A percentile compares a stretch with the other conserved stretches of the same genome.
Conservation (phyloP, 2,888 invertebrate species). For the Pocota personata region DNA sequence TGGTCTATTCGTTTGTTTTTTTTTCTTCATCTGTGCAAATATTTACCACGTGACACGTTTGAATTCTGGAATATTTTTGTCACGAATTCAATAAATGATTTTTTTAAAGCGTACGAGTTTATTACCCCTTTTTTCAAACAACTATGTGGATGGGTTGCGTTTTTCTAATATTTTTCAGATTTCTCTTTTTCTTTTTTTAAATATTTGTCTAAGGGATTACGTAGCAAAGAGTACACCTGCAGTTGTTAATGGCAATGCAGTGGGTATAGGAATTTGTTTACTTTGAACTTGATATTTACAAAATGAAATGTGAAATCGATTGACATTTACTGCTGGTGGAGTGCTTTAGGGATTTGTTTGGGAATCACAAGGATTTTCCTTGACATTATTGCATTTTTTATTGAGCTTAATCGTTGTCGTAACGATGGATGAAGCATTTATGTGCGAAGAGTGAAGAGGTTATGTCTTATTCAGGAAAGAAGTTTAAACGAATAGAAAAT, state of each 20-base stretch:
- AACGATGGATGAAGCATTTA: background rate
- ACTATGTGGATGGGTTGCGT: constrained; percentile 7
- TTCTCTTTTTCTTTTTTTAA: background rate
- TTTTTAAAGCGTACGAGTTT: constrained; percentile 47
- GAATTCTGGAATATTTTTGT: constrained; percentile 68
- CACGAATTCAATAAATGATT: constrained; percentile 71
- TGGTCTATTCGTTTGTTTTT: background rate
- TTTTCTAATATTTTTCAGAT: constrained; percentile 45
- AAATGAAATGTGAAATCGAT: constrained; percentile 55
- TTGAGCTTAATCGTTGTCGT: background rate
- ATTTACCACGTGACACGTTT: constrained; percentile 72
- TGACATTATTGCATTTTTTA: constrained; percentile 49
- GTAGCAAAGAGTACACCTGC: constrained; percentile 34
- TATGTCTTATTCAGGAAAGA: too few species aligned
- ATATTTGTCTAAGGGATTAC: constrained; percentile 52
- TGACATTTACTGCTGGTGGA: constrained; percentile 33
- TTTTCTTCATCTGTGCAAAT: constrained; percentile 53
- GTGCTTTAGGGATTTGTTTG: constrained; percentile 32
- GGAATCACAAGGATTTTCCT: constrained; percentile 31
- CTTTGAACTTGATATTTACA: constrained; percentile 57
- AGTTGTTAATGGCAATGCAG: constrained; percentile 48
- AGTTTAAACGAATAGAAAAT: too few species aligned
- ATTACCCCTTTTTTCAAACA: constrained; percentile 21
- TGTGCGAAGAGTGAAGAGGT: too few species aligned
- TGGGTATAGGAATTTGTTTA: constrained; percentile 33